Evolutionary conservation across 2,113 vertebrate species (phyloP), one percentile per base, ranked within the genome.

Genomic region (Pelvicachromis taeniatus): DNA sequence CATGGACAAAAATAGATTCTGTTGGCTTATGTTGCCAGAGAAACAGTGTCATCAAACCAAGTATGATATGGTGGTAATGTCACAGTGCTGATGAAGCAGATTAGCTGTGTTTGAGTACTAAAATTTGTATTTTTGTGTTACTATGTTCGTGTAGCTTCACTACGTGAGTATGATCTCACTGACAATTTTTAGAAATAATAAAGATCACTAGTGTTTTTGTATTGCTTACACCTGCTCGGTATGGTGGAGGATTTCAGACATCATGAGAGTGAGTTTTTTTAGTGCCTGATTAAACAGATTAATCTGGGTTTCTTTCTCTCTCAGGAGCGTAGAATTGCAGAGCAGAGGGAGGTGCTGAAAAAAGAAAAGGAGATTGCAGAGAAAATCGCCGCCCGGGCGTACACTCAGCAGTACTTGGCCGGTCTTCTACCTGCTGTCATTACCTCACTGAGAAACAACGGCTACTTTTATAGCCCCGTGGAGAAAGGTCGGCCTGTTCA

Each of bases 401-500:
- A 97, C 1, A 95, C 97, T 2, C 94, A 97, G 90, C 95, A 87
- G 50, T 98, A 97, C 92, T 85, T 99, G 93, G 88, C 96, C n/a
- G 96, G 97, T 89, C 96, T 99, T 9, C 88, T 99, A 26, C 97
- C 97, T 0, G 95, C 96, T 0, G 97, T 97, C 54, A 98, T 98
- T 50, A 90, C 65, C 87, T 97, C 95, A 0, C 97, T 99, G 85
- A 93, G 87, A 48, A 95, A 95, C 2, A 94, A 96, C 3, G 99
- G 98, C 7, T 99, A 96, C 94, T 99, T 99, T 86, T 97, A 97
- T n/a, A 97, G 99, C 82, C 96, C 97, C 4, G 58, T 98, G 82
- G 95, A 98, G 94, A 97, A 95, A 96, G 98, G 98, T 98, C 53
- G 53, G 95, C 81, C 16, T 80, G 10, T 26, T 53, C 29, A 81